These are phyloP conservation scores for Limnephilus marmoratus DNA, from an alignment of 2,888 invertebrate species.

Conservation along the genomic window DNA sequence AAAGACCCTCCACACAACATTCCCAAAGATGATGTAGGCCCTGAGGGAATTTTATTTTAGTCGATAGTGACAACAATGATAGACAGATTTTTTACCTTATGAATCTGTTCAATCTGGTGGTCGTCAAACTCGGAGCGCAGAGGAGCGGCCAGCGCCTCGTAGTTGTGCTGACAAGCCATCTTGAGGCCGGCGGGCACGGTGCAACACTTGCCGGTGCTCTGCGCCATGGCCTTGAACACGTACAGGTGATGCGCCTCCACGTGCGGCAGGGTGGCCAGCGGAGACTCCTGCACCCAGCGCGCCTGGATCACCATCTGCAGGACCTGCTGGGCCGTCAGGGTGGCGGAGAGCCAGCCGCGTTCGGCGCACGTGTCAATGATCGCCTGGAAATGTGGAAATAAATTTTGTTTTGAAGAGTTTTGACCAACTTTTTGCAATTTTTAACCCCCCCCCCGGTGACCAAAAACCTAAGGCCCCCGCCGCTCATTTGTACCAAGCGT, in stretches of 20 bases:
- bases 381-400: constrained; percentile 79
- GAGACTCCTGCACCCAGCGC: constrained; percentile 87
- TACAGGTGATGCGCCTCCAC: constrained; percentile 82
- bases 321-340: constrained; percentile 85
- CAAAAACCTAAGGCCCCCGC: too few species aligned
- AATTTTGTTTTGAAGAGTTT: too few species aligned
- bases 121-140: constrained; percentile 82
- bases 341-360: constrained; percentile 91
- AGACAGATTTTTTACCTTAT: constrained; percentile 73
- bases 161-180: constrained; percentile 76
- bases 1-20: too few species aligned
- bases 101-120: constrained; percentile 82
- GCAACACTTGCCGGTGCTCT: constrained; percentile 72
- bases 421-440: too few species aligned
- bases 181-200: constrained; percentile 79
- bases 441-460: too few species aligned
- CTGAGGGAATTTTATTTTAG: too few species aligned
- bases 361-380: constrained; percentile 97
- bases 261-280: constrained; percentile 87
- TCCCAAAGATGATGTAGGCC: too few species aligned
- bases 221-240: constrained; percentile 77
- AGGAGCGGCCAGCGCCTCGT: constrained; percentile 79
- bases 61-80: too few species aligned
- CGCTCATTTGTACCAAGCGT: too few species aligned
- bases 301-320: constrained; percentile 96